Conservation (phyloP, 2,113 vertebrate genomes). For the Eudorcas thomsonii region DNA sequence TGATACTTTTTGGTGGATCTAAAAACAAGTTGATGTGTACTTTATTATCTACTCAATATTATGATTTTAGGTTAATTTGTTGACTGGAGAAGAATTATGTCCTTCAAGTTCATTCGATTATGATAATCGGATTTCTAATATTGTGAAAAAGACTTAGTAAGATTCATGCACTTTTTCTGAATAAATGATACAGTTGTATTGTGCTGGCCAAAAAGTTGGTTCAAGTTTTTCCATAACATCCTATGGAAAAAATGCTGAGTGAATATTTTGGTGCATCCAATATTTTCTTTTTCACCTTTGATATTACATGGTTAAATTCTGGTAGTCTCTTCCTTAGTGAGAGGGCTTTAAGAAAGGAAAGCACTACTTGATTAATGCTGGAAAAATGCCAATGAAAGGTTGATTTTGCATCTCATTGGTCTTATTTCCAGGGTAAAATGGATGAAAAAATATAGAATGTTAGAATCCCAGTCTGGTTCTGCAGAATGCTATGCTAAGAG, state of each 20-base stretch:
- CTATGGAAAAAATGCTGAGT: neutral
- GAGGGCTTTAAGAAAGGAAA: neutral
- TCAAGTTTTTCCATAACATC: neutral
- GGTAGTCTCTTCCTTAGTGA: neutral
- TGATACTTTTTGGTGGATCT: conserved; percentile 57
- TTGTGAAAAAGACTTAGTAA: conserved; percentile 39
- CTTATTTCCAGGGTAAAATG: neutral
- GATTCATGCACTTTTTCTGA: neutral
- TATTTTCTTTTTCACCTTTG: conserved; percentile 34
- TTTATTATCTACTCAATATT: conserved; percentile 73
- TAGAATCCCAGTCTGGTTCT: neutral
- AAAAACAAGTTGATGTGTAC: conserved; percentile 58
- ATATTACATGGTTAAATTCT: neutral
- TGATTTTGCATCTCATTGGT: neutral
- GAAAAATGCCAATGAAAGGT: neutral
- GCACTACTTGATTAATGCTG: neutral
- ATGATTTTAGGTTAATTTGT: conserved; percentile 71
- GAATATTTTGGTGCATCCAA: neutral
- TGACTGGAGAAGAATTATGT: conserved; percentile 58
- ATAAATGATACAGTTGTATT: neutral
- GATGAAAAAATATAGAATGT: neutral
- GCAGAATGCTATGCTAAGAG: neutral
- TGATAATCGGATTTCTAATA: conserved; percentile 38
- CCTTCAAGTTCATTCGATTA: conserved; percentile 5
- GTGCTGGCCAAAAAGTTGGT: neutral